phyloP scores from a whole-genome alignment of 2,888 invertebrate species.

The Linyphia triangularis region DNA sequence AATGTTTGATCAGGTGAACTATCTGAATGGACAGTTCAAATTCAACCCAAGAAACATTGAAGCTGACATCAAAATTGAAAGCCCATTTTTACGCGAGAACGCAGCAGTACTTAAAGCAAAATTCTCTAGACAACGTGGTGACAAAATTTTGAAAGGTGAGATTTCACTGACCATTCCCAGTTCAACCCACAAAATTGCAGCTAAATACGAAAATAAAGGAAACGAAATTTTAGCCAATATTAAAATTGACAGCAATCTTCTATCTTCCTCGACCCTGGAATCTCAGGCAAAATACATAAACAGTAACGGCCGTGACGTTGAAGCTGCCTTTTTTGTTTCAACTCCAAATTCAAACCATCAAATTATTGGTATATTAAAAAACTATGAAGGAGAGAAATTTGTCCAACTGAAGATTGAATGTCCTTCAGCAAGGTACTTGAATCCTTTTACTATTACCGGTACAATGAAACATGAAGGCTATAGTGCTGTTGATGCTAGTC shows the following conservation, averaged over 20 bases:
- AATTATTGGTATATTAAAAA: conserved; percentile 42
- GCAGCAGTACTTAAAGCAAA: background rate
- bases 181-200: conserved; percentile 11
- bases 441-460: conserved; percentile 57
- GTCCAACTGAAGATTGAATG: conserved; percentile 56
- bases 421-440: conserved; percentile 21
- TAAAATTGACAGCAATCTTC: conserved; percentile 47
- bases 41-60: conserved; percentile 16
- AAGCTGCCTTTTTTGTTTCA: conserved; percentile 20
- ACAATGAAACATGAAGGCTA: conserved; percentile 43
- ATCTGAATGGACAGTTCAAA: conserved; percentile 35
- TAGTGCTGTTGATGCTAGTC: conserved; percentile 38
- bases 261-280: conserved; percentile 40
- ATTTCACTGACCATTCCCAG: conserved; percentile 33
- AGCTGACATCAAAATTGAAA: conserved; percentile 29
- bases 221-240: conserved; percentile 28
- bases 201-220: conserved; percentile 57
- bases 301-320: conserved; percentile 59
- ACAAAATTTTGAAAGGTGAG: conserved; percentile 30
- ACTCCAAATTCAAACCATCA: conserved; percentile 34
- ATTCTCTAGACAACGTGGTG: conserved; percentile 29
- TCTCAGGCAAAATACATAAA: conserved; percentile 64
- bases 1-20: conserved; percentile 40
- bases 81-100: conserved; percentile 36
- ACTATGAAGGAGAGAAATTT: conserved; percentile 64